Conservation (phyloP, 2,888 invertebrate species). For the Cetonia aurata region DNA sequence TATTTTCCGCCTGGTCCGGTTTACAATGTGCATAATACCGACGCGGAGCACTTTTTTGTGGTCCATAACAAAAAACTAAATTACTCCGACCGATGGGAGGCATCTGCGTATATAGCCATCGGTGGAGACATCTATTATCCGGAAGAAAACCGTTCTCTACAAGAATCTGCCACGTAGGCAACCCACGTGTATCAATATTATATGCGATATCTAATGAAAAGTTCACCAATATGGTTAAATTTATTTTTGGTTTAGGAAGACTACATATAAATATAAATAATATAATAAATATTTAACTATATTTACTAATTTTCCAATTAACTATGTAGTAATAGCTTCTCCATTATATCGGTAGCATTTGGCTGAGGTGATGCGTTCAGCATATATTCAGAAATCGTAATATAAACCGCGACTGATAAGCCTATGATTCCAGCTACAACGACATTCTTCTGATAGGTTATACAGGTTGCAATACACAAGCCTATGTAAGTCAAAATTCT, state of each 20-base stretch:
- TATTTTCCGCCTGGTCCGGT: slow-evolving; percentile 24
- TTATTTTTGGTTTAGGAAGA: slow-evolving; percentile 17
- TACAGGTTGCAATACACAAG: slow-evolving; percentile 85
- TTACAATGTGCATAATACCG: slow-evolving; percentile 53
- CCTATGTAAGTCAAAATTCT: slow-evolving; percentile 89
- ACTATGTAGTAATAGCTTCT: slow-evolving; percentile 50
- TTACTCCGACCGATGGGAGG: slow-evolving; percentile 51
- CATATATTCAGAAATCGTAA: slow-evolving; percentile 88
- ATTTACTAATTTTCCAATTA: slow-evolving; percentile 12
- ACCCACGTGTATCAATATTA: too few species aligned
- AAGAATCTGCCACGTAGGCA: not conserved
- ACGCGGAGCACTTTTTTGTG: slow-evolving; percentile 65
- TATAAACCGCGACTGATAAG: slow-evolving; percentile 83
- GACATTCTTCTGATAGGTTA: slow-evolving; percentile 85
- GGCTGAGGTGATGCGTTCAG: slow-evolving; percentile 62
- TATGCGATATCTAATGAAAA: too few species aligned
- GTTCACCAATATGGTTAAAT: not conserved
- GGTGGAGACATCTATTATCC: not conserved
- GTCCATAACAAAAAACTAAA: slow-evolving; percentile 63
- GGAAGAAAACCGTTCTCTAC: not conserved
- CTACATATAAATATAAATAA: slow-evolving; percentile 18
- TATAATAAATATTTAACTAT: slow-evolving; percentile 17
- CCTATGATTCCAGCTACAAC: slow-evolving; percentile 84
- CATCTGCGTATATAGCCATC: not conserved
- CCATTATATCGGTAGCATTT: slow-evolving; percentile 57